Conservation (phyloP, 2,797 vertebrate species). For the Margarornis squamiger region DNA sequence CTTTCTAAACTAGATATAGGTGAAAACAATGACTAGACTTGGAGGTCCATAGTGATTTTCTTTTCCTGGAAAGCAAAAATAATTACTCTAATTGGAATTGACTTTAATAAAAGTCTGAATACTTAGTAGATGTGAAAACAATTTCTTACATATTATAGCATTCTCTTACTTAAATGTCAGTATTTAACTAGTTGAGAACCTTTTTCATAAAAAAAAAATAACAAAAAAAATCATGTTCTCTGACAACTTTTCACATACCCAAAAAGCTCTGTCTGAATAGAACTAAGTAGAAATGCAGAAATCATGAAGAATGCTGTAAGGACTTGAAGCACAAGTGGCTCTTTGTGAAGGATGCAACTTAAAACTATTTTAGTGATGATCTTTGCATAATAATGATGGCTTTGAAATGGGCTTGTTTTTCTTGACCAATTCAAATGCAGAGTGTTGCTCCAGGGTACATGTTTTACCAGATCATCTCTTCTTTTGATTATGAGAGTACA, state of each 20-base stretch:
- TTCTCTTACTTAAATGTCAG: background rate
- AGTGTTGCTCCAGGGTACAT: background rate
- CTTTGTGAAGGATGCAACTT: constrained; percentile 13
- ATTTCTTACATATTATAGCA: background rate
- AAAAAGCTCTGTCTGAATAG: background rate
- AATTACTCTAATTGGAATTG: background rate
- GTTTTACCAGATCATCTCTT: background rate
- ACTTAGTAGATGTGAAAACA: background rate
- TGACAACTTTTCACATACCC: background rate
- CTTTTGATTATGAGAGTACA: background rate
- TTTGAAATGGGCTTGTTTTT: constrained; percentile 32
- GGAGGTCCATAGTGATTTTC: background rate
- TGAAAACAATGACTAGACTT: background rate
- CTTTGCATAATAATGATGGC: background rate
- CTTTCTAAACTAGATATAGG: background rate
- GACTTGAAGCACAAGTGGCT: background rate
- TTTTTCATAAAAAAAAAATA: background rate
- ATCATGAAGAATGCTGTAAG: background rate
- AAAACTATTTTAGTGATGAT: background rate
- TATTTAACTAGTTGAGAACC: background rate
- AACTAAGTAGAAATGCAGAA: background rate
- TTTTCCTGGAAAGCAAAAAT: background rate
- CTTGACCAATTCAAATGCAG: background rate
- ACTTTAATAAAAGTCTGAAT: background rate
- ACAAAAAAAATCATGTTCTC: background rate